phyloP scores from a whole-genome alignment of 2,113 vertebrate genomes.

The Carettochelys insculpta region DNA sequence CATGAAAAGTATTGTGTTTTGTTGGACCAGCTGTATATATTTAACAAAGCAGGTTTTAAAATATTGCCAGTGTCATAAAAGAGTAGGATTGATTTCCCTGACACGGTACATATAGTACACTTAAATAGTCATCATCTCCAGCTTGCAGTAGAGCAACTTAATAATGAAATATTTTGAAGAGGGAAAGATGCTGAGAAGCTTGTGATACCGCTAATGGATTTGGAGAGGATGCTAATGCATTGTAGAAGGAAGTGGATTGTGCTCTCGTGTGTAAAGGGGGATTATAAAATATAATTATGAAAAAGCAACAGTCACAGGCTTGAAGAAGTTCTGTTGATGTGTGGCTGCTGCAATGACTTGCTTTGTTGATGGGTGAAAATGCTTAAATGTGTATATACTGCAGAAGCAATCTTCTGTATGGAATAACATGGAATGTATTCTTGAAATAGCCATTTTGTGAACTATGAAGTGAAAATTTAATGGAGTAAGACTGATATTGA shows the following conservation, averaged over 20 bases:
- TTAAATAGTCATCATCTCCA: conserved; percentile 78
- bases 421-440: conserved; percentile 60
- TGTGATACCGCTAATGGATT: conserved; percentile 84
- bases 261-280: conserved; percentile 78
- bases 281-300: conserved; percentile 83
- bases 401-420: conserved; percentile 65
- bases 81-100: conserved; percentile 46
- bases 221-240: conserved; percentile 84
- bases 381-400: conserved; percentile 65
- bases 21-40: conserved; percentile 10
- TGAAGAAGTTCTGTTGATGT: conserved; percentile 77
- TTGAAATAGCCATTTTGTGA: conserved; percentile 68
- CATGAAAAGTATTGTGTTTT: neutral
- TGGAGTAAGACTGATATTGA: conserved; percentile 59
- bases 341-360: conserved; percentile 66
- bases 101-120: conserved; percentile 48
- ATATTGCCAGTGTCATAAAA: conserved; percentile 37
- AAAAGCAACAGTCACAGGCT: conserved; percentile 72
- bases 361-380: conserved; percentile 76
- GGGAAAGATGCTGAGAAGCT: conserved; percentile 71
- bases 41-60: conserved; percentile 16
- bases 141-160: conserved; percentile 70
- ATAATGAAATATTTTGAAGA: conserved; percentile 79
- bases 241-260: conserved; percentile 78
- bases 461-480: conserved; percentile 71